phyloP scores from a whole-genome alignment of 1,140 invertebrate genomes.

The Sarcophaga peregrina region DNA sequence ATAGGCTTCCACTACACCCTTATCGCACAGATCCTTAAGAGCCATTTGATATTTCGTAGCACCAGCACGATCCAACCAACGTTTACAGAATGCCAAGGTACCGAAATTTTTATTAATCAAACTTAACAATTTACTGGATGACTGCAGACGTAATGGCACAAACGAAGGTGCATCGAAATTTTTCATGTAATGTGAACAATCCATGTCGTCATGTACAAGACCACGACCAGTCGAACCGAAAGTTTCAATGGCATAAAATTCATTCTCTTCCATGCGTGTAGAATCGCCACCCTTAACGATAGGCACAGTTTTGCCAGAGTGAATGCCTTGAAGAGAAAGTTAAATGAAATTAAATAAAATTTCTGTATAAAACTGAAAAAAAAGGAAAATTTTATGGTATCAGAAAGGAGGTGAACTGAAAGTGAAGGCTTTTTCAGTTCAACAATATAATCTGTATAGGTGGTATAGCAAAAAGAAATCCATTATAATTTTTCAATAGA shows the following conservation, averaged over 20 bases:
- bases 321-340: constrained; percentile 78
- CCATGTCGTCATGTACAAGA: constrained; percentile 98
- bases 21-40: constrained; percentile 97
- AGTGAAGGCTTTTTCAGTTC: too few species aligned
- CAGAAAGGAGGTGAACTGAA: too few species aligned
- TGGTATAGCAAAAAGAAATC: too few species aligned
- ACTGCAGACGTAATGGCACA: constrained; percentile 89
- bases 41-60: constrained; percentile 99
- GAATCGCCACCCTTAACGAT: constrained; percentile 99
- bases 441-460: too few species aligned
- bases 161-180: constrained; percentile 91
- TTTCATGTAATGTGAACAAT: constrained; percentile 99
- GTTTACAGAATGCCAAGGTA: constrained; percentile 97
- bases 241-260: constrained; percentile 99
- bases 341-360: too few species aligned
- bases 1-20: constrained; percentile 95
- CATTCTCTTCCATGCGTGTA: constrained; percentile 98
- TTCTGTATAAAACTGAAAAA: too few species aligned
- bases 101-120: constrained; percentile 98
- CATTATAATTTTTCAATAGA: too few species aligned
- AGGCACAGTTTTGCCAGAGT: constrained; percentile 99
- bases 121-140: constrained; percentile 92
- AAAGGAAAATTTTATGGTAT: too few species aligned
- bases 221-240: constrained; percentile 99
- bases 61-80: constrained; percentile 97